phyloP scores from a whole-genome alignment of 2,888 invertebrate species.

The Leptopilina syphax region DNA sequence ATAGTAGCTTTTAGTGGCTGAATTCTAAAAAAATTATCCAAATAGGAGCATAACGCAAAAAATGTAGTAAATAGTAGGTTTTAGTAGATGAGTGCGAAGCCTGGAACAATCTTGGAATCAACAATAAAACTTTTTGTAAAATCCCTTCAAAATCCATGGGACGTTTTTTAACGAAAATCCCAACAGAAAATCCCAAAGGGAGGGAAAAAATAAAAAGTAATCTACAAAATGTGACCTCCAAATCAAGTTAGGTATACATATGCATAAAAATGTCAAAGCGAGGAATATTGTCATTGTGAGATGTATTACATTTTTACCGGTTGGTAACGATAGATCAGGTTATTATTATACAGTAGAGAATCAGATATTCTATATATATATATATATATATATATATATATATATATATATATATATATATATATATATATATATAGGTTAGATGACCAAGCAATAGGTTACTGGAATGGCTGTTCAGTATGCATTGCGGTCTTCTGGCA shows the following conservation, averaged over 20 bases:
- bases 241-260: conserved; percentile 8
- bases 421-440: conserved; percentile 60
- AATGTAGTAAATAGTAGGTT: too few species aligned
- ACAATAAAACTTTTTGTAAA: too few species aligned
- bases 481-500: conserved; percentile 74
- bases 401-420: conserved; percentile 57
- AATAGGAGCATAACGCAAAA: too few species aligned
- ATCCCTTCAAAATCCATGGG: too few species aligned
- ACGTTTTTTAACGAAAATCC: too few species aligned
- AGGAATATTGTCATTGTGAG: background rate
- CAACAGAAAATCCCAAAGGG: too few species aligned
- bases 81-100: too few species aligned
- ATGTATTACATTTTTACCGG: conserved; percentile 35
- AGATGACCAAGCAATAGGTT: conserved; percentile 73
- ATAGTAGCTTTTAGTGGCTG: too few species aligned
- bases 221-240: background rate
- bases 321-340: conserved; percentile 66
- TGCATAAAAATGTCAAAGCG: conserved; percentile 42
- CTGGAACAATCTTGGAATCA: too few species aligned
- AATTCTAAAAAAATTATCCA: too few species aligned
- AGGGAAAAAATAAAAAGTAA: too few species aligned
- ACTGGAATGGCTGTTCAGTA: conserved; percentile 73
- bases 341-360: conserved; percentile 63
- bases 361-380: conserved; percentile 45
- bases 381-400: conserved; percentile 57